Percentiles rank a stretch among this genome's conserved stretches.
These are phyloP conservation scores for Tonatia bakeri DNA, from an alignment of 2,113 vertebrate species.

Conservation along the genomic window DNA sequence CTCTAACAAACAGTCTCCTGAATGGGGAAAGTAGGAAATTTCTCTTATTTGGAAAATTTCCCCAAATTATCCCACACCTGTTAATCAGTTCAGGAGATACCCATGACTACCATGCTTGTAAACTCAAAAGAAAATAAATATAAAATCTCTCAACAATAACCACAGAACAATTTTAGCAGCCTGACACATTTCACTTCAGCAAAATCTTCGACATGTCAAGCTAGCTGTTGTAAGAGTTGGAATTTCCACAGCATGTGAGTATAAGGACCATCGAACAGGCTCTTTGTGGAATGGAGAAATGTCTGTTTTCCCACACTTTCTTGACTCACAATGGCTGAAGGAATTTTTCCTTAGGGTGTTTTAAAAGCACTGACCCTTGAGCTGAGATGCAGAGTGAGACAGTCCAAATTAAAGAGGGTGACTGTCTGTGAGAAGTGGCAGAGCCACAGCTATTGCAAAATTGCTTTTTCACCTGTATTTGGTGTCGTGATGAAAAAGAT, in stretches of 20 bases:
- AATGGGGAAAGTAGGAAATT: not conserved
- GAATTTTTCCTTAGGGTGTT: not conserved
- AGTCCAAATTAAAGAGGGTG: not conserved
- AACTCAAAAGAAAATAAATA: not conserved
- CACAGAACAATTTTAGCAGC: not conserved
- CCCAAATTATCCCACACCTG: not conserved
- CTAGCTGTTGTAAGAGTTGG: not conserved
- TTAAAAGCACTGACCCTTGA: not conserved
- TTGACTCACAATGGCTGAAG: not conserved
- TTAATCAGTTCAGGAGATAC: not conserved
- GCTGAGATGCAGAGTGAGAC: not conserved
- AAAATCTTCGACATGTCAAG: too few species aligned
- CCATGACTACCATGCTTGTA: not conserved
- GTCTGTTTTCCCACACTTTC: not conserved
- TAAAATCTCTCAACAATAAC: not conserved
- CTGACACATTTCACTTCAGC: not conserved
- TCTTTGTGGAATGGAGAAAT: not conserved
- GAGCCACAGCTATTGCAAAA: not conserved
- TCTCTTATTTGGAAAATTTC: not conserved
- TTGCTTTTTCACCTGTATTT: not conserved
- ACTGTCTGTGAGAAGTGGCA: not conserved
- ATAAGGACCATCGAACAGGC: not conserved
- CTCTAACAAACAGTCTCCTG: not conserved
- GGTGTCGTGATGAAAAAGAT: not conserved
- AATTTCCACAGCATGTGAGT: not conserved